Base-by-base conservation (phyloP, 2,113 vertebrate genomes). In the Serilophus lunatus region DNA sequence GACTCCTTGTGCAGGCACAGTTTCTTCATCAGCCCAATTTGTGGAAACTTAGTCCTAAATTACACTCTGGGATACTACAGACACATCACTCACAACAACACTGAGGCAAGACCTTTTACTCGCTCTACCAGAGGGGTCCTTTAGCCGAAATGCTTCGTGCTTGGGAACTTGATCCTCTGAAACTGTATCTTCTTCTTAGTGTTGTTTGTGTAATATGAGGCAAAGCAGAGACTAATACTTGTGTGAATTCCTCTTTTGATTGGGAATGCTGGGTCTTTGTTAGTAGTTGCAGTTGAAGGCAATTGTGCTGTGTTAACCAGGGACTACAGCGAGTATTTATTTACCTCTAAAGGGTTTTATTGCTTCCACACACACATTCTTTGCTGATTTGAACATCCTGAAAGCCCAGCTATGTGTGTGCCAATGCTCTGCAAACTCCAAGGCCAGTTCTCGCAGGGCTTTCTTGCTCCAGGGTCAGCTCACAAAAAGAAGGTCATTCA, bases 281-380 rank as follows among this genome's bases (percentile, higher is more conserved):
- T 69, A 25, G 84, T 13, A 1, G 84, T 57, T 45, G 83, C 15
- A 80, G 92, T 71, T 13, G 64, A 10, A 88, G 82, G 86, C 92
- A 59, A 79, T 90, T 49, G 87, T 31, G 4, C 2, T 59, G 78
- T 70, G 90, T 85, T 92, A 77, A 88, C 13, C 76, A 45, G 75
- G 71, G 66, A 47, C 71, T 40, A 6, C 64, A 66, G 78, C 36
- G 1, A 19, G 84, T 57, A 56, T 92, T 95, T 95, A 86, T 96
- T 95, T 96, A 93, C 95, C 91, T 94, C 86, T 36, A 0, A 85
- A 85, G 91, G 82, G 79, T 80, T 96, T 97, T 95, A 95, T 93
- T 85, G 35, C 92, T 92, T 92, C 82, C 96, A 91, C 85, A 89
- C 80, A 71, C 84, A 25, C 93, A 95, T 96, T 96, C 95, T 81